Percentiles rank a stretch among this genome's conserved stretches.
These are phyloP conservation scores for Dicranocentrus wangi DNA, from an alignment of 2,888 invertebrate species.

Conservation along the genomic window DNA sequence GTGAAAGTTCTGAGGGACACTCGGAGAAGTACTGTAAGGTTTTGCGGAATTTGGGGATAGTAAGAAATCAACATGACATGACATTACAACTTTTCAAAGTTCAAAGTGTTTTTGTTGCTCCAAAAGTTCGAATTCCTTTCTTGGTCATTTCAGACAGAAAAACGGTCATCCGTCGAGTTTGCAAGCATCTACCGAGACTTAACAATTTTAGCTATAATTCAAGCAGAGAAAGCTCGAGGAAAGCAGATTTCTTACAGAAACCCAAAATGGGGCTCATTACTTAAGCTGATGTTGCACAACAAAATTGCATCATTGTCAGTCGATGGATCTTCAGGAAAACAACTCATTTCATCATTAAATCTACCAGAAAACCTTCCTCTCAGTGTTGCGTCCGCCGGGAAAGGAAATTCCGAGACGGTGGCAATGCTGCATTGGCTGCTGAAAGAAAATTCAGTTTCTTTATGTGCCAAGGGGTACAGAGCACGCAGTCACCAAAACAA, in stretches of 20 bases:
- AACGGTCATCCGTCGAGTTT: neutral
- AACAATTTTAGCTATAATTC: slow-evolving; percentile 4
- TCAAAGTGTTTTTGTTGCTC: neutral
- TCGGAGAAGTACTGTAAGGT: slow-evolving; percentile 8
- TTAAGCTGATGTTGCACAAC: neutral
- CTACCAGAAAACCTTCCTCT: slow-evolving; percentile 14
- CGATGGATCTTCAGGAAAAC: neutral
- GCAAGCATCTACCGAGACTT: slow-evolving; percentile 10
- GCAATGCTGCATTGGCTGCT: slow-evolving; percentile 16
- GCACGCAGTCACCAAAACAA: too few relatives aligned
- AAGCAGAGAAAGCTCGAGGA: slow-evolving; percentile 32
- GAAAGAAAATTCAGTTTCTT: neutral
- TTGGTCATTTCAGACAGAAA: neutral
- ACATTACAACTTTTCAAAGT: neutral
- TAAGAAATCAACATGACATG: neutral
- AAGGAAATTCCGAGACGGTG: slow-evolving; percentile 20
- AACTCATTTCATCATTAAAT: neutral
- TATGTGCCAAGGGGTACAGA: too few relatives aligned
- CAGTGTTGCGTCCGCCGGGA: neutral
- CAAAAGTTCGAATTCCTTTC: neutral
- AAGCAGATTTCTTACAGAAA: slow-evolving; percentile 20
- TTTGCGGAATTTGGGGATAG: slow-evolving; percentile 5
- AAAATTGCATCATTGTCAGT: neutral
- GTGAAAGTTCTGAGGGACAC: slow-evolving; percentile 15
- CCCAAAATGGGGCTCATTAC: slow-evolving; percentile 28